phyloP scores from a whole-genome alignment of 2,797 vertebrate genomes.

The Spinus pinus region DNA sequence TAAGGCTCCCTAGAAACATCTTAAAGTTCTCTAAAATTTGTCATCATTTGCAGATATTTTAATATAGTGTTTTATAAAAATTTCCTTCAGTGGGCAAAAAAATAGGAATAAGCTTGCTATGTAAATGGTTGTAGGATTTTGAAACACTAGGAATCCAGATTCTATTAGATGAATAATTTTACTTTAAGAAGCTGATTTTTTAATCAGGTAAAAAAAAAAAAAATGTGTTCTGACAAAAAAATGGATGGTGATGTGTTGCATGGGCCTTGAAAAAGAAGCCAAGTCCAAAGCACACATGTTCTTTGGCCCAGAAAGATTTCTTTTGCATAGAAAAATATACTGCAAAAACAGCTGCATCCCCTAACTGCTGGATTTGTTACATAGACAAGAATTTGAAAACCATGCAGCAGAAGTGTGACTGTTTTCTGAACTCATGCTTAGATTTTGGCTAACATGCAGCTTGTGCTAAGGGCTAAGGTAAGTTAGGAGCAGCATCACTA shows the following conservation, averaged over 20 bases:
- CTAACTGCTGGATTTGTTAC: not conserved
- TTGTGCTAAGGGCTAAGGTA: not conserved
- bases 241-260: not conserved
- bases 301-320: not conserved
- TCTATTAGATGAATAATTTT: not conserved
- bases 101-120: not conserved
- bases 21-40: not conserved
- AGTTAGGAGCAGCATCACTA: not conserved
- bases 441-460: not conserved
- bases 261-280: not conserved
- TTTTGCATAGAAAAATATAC: not conserved
- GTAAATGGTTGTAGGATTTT: not conserved
- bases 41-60: not conserved
- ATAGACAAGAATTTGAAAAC: not conserved
- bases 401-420: not conserved
- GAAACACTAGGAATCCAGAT: not conserved
- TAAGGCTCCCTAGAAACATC: not conserved
- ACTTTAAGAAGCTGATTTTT: not conserved
- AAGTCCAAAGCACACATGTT: accelerated
- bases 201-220: not conserved
- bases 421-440: not conserved
- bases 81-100: not conserved
- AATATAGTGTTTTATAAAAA: not conserved
- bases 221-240: not conserved
- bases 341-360: not conserved